Evolutionary conservation across 2,113 vertebrate species (phyloP).

Genomic region (Salvelinus fontinalis): DNA sequence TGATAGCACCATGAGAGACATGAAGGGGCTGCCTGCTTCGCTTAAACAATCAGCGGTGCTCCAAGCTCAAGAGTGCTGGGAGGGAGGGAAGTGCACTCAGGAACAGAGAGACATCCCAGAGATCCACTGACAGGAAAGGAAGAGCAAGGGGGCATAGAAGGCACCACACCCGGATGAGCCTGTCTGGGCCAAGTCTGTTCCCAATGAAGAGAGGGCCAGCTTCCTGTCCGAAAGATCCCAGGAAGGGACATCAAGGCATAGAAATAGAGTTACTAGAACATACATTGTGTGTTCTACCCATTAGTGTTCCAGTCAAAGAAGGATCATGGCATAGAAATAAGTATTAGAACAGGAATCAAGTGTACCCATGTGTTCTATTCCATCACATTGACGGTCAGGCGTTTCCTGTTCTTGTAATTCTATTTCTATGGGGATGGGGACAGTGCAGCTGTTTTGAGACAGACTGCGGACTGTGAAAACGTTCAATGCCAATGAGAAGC

Average conservation of each 20-base stretch:
- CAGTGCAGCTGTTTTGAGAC: conserved; percentile 6
- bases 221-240: neutral
- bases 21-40: neutral
- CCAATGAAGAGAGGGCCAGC: neutral
- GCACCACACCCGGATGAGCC: neutral
- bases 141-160: neutral
- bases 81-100: neutral
- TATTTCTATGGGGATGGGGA: neutral
- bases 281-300: too few species aligned
- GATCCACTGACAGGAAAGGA: neutral
- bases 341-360: too few species aligned
- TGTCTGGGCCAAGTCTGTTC: neutral
- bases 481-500: neutral
- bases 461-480: neutral
- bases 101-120: neutral
- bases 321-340: too few species aligned
- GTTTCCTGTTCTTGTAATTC: too few species aligned
- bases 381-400: too few species aligned
- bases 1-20: conserved; percentile 1
- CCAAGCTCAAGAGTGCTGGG: conserved; percentile 1
- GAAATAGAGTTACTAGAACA: too few species aligned
- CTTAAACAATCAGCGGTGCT: neutral
- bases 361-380: too few species aligned
- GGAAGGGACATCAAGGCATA: neutral
- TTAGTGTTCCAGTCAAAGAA: too few species aligned